These are phyloP conservation scores for Stictocephala bisonia DNA, from an alignment of 2,888 invertebrate genomes.

Conservation along the genomic window DNA sequence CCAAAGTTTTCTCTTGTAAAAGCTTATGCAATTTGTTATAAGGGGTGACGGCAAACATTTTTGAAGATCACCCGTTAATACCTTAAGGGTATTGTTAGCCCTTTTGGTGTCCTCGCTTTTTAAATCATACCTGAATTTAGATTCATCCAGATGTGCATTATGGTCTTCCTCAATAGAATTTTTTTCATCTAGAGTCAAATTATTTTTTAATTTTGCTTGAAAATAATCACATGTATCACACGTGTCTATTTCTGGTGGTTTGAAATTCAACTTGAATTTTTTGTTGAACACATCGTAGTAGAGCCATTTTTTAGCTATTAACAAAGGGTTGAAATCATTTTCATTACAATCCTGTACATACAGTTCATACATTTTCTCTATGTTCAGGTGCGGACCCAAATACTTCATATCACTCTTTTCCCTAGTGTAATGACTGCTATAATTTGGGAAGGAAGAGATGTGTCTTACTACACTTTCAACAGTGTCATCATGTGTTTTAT, in stretches of 20 bases:
- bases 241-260: slow-evolving; percentile 43
- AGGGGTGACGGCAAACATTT: slow-evolving; percentile 38
- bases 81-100: slow-evolving; percentile 6
- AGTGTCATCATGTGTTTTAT: slow-evolving; percentile 22
- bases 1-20: slow-evolving; percentile 38
- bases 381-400: slow-evolving; percentile 27
- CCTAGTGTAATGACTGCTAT: slow-evolving; percentile 26
- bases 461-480: slow-evolving; percentile 6
- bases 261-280: slow-evolving; percentile 43
- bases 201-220: slow-evolving; percentile 29
- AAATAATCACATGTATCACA: slow-evolving; percentile 45
- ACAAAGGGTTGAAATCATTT: slow-evolving; percentile 2
- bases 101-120: slow-evolving; percentile 29
- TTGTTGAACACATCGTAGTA: slow-evolving; percentile 43
- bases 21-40: slow-evolving; percentile 31
- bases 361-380: slow-evolving; percentile 42
- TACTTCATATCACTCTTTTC: slow-evolving; percentile 16
- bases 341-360: slow-evolving; percentile 37
- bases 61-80: slow-evolving; percentile 37
- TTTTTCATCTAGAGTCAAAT: neutral
- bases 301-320: slow-evolving; percentile 42
- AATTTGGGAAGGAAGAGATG: slow-evolving; percentile 26
- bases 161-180: neutral
- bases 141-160: slow-evolving; percentile 24
- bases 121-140: slow-evolving; percentile 2